phyloP scores from a whole-genome alignment of 2,797 vertebrate species.

The Rallus crepitans region DNA sequence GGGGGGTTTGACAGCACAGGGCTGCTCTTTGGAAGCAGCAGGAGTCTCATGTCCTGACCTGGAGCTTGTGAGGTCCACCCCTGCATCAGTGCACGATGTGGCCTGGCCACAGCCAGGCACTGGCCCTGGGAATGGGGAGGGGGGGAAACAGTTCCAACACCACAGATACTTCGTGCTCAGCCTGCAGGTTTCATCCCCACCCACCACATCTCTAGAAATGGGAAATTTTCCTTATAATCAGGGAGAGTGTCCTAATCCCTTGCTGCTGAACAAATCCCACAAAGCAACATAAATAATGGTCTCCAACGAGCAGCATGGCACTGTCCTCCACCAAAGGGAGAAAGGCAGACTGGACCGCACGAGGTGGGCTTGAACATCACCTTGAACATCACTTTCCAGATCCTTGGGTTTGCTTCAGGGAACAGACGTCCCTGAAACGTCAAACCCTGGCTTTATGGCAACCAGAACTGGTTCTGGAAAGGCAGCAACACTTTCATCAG shows the following conservation, averaged over 20 bases:
- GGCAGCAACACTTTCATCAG: fast-evolving
- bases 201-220: not conserved
- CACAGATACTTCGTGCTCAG: fast-evolving
- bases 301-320: fast-evolving
- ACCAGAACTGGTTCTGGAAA: not conserved
- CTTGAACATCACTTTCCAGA: not conserved
- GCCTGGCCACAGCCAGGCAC: not conserved
- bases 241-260: not conserved
- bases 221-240: not conserved
- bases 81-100: not conserved
- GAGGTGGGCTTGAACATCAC: not conserved
- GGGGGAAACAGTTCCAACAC: not conserved
- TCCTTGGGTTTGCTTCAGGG: not conserved
- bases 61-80: not conserved
- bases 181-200: not conserved
- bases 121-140: not conserved
- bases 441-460: not conserved
- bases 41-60: fast-evolving
- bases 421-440: not conserved
- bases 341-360: not conserved
- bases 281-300: not conserved
- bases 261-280: not conserved
- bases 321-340: fast-evolving
- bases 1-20: fast-evolving
- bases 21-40: not conserved